Base-by-base conservation (phyloP, 2,888 invertebrate species). In the Metopia argyrocephala region DNA sequence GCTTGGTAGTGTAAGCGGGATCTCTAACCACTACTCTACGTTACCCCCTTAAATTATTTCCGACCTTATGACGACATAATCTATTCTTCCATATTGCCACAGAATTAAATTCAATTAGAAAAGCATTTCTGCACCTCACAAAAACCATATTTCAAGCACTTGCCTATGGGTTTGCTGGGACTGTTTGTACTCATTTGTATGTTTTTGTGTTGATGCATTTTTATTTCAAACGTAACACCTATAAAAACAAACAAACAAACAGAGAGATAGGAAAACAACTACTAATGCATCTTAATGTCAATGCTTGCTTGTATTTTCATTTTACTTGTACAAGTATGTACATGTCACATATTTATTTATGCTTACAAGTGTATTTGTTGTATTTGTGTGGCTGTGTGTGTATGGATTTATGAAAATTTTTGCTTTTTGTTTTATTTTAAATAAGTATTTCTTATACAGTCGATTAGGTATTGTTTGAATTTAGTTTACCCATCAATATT, bases 271-370 rank as follows among this genome's bases (percentile, higher is more conserved):
- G n/a, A n/a, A n/a, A n/a, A 48, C 54, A 66, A 21, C 31, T 23
- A 20, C 46, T 23, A 56, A 62, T 68, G 62, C 62, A 74, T 64
- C 57, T 56, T 62, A 76, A 64, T 76, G 75, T n/a, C 57, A 45
- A 46, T 61, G 61, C 15, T 28, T 45, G 25, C 23, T 7, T 56
- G 64, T 9, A 45, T 4, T 23, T 54, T 2, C 23, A 15, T n/a
- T n/a, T n/a, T 31, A 3, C 38, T 5, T 57, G 20, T 62, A 21
- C 6, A 45, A 12, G 6, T 20, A 18, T 27, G 1, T 6, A 21
- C 12, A 38, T 38, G 38, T 38, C 15, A 2, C 15, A 38, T 38
- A n/a, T n/a, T 31, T 5, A 21, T 38, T 9, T 38, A 12, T 38
- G 15, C 3, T n/a, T n/a, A n/a, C n/a, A n/a, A n/a, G 38, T 12